Evolutionary conservation across 2,113 vertebrate genomes (phyloP).

Genomic region (Ovis aries): ARS-UI_Ramb_v3.0 NC_056076.1:27887501-27888000

Average conservation of each 20-base stretch:
- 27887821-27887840: not conserved
- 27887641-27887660: not conserved
- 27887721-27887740: not conserved
- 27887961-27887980: not conserved
- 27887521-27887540: too few species aligned
- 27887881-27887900: not conserved
- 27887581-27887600: too few species aligned
- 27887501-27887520: too few species aligned
- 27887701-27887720: not conserved
- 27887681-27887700: not conserved
- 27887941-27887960: not conserved
- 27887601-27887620: too few species aligned
- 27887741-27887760: not conserved
- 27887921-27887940: not conserved
- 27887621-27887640: too few species aligned
- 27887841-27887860: not conserved
- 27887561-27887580: too few species aligned
- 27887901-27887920: not conserved
- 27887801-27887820: not conserved
- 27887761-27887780: not conserved
- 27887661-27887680: not conserved
- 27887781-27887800: not conserved
- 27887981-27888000: not conserved
- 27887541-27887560: too few species aligned
- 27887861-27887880: not conserved